Evolutionary conservation across 2,113 vertebrate species (phyloP).

Genomic region (Malaclemys terrapin): DNA sequence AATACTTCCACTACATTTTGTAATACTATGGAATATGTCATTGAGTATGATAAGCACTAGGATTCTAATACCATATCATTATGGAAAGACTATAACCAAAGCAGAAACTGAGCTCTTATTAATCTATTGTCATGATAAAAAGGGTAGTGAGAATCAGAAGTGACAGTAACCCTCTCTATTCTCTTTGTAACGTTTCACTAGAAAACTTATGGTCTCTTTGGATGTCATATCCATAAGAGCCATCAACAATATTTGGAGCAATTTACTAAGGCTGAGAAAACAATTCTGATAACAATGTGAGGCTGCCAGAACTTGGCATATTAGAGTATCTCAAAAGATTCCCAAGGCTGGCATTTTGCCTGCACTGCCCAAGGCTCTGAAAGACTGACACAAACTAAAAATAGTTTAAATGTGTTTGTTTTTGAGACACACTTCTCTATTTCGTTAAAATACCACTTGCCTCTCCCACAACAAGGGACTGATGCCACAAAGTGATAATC

Average conservation of each 20-base stretch:
- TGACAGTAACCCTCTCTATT: conserved; percentile 53
- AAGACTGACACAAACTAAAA: conserved; percentile 72
- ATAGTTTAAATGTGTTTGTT: conserved; percentile 49
- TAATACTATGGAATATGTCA: conserved; percentile 33
- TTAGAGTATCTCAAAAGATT: conserved; percentile 71
- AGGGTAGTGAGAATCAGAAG: conserved; percentile 31
- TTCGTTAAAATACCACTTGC: conserved; percentile 6
- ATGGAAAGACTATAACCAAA: conserved; percentile 32
- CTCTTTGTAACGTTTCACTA: conserved; percentile 42
- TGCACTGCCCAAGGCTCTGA: conserved; percentile 52
- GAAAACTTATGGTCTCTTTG: conserved; percentile 32
- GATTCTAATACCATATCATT: conserved; percentile 42
- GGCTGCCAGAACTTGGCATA: conserved; percentile 70
- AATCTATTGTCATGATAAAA: conserved; percentile 58
- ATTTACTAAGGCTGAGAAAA: conserved; percentile 71
- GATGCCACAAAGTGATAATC: not conserved
- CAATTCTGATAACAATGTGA: conserved; percentile 71
- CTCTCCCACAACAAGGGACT: not conserved
- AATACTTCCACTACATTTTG: conserved; percentile 16
- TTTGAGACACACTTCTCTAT: conserved; percentile 1
- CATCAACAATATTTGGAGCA: conserved; percentile 44
- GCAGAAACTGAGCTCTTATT: conserved; percentile 30
- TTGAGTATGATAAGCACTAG: conserved; percentile 21
- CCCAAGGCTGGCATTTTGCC: conserved; percentile 75
- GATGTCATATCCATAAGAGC: conserved; percentile 50